Evolutionary conservation across 2,113 vertebrate species (phyloP).

Genomic region (Spheniscus mendiculus): DNA sequence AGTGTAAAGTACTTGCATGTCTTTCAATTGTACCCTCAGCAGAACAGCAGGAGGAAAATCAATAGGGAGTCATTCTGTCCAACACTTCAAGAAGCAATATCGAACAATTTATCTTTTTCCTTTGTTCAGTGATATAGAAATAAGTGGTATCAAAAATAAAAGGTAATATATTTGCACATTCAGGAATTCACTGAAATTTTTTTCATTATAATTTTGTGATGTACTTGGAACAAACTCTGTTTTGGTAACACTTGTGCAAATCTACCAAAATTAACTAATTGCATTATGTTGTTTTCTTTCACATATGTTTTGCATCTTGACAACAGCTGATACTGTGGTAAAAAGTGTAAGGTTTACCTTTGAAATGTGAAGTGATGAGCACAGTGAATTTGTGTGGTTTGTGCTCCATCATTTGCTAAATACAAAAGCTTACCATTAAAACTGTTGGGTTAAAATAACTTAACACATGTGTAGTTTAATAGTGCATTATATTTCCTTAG

Average conservation of each 20-base stretch:
- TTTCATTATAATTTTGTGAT: neutral
- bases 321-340: neutral
- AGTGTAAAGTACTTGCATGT: neutral
- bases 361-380: conserved; percentile 13
- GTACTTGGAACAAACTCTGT: neutral
- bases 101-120: neutral
- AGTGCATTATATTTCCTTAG: neutral
- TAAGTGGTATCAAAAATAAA: neutral
- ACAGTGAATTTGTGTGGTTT: neutral
- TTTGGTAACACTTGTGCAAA: conserved; percentile 36
- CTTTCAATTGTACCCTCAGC: conserved; percentile 2
- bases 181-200: neutral
- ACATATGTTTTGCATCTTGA: conserved; percentile 3
- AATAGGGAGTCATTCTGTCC: conserved; percentile 22
- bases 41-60: conserved; percentile 43
- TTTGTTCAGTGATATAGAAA: neutral
- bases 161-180: neutral
- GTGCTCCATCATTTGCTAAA: neutral
- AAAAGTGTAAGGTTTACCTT: conserved; percentile 23
- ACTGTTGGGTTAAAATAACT: neutral
- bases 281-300: conserved; percentile 45
- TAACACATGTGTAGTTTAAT: neutral
- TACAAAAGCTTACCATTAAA: neutral
- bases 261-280: conserved; percentile 35
- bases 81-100: neutral